These are phyloP conservation scores for Pyrrhosoma nymphula DNA, from an alignment of 2,888 invertebrate genomes.

Conservation along the genomic window DNA sequence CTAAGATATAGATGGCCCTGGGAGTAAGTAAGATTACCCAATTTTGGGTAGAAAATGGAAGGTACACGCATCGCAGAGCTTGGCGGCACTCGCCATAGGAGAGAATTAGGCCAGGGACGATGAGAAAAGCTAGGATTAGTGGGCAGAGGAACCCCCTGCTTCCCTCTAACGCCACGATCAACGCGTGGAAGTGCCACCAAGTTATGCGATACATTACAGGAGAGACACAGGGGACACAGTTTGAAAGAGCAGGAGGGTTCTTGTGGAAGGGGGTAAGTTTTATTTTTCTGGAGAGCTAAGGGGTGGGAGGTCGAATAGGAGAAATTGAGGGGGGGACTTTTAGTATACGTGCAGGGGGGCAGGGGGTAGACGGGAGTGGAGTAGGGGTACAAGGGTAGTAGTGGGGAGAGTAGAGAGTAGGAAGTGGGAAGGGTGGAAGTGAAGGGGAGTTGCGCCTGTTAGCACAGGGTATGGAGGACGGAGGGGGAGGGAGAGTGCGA, in stretches of 20 bases:
- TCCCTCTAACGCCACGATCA: too few relatives aligned
- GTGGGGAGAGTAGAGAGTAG: background rate
- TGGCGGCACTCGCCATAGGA: too few relatives aligned
- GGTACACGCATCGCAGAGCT: too few relatives aligned
- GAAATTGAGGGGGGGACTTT: background rate
- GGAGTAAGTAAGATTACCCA: too few relatives aligned
- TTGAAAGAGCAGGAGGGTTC: background rate
- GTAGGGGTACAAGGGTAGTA: background rate
- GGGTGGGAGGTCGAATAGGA: background rate
- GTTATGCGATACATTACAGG: background rate
- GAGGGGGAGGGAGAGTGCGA: slow-evolving; percentile 14
- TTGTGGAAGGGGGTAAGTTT: background rate
- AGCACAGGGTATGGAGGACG: background rate
- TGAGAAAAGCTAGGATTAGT: background rate
- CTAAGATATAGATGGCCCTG: too few relatives aligned
- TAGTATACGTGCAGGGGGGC: background rate
- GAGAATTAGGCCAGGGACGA: too few relatives aligned
- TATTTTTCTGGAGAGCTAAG: background rate
- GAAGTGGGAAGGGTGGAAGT: background rate
- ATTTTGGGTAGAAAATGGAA: too few relatives aligned
- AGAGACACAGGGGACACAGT: background rate
- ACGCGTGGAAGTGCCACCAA: too few relatives aligned
- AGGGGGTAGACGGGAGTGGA: background rate
- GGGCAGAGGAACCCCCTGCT: background rate
- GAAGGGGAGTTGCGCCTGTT: background rate